Evolutionary conservation across 1,140 invertebrate species (phyloP), one percentile per base, ranked within the genome.

Genomic region (Yoshiicerus persimilis): DNA sequence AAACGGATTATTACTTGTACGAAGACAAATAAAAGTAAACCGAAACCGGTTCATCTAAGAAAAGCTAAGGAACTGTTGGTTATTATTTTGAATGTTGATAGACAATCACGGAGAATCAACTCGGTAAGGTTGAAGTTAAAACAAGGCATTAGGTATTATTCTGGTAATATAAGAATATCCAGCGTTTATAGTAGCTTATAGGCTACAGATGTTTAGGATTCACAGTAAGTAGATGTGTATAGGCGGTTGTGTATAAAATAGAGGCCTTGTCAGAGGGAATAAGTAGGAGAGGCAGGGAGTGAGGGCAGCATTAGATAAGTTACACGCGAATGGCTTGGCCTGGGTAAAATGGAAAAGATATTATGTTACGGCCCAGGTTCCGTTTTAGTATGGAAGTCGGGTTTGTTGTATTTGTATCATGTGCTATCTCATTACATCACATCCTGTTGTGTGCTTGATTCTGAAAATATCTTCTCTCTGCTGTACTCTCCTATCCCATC

Each of bases 341-440:
- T 47, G 41, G 47, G 16, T 56, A n/a, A 56, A 56, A 56, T 56
- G 47, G 47, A 56, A 56, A 56, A 70, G 66, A 70, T 66, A 66
- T 70, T 70, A 30, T 70, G 30, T 70, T 70, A 70, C 47, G 16
- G 47, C 47, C 47, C 47, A 30, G 66, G 66, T 30, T 70, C 66
- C 47, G 47, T 56, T 30, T 70, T 70, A 70, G 66, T 70, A 70
- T 70, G 66, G 25, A 70, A 27, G 66, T 70, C 66, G 66, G 66
- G 66, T 70, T 70, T 70, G 66, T 70, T 70, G 66, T 70, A 70
- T 70, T 70, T 70, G 66, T 70, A 70, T 70, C 66, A 70, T 30
- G 25, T 70, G 66, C 66, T 80, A 80, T 80, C 75, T 80, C 75
- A 80, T 80, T 36, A 80, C 75, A 80, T 80, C 75, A 80, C 75